phyloP scores from a whole-genome alignment of 2,888 invertebrate genomes.

The Drosophila subquinaria region DNA sequence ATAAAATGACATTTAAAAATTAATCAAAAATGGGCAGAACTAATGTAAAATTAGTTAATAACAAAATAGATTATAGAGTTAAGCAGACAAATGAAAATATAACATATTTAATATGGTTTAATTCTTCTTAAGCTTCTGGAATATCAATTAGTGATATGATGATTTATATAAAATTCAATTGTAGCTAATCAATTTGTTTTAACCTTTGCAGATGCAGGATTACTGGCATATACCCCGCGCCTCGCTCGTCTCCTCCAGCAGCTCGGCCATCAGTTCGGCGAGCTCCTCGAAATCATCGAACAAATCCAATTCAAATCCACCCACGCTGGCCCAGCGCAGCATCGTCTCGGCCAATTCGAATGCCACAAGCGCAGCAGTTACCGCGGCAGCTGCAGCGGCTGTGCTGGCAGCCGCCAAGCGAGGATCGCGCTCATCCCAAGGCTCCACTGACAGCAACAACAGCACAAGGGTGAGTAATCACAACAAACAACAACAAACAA shows the following conservation, averaged over 20 bases:
- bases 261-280: conserved; percentile 80
- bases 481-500: conserved; percentile 86
- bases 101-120: no score
- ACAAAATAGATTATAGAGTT: background rate
- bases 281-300: conserved; percentile 79
- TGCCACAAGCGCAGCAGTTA: conserved; percentile 70
- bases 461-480: conserved; percentile 90
- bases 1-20: conserved; percentile 15
- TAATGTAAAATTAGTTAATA: conserved; percentile 14
- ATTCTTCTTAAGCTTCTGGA: no score
- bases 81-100: background rate
- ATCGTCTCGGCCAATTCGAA: conserved; percentile 36
- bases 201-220: conserved; percentile 84
- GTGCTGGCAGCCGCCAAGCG: conserved; percentile 82
- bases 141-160: no score
- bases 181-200: background rate
- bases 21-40: conserved; percentile 16
- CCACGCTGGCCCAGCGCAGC: conserved; percentile 71
- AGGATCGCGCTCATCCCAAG: conserved; percentile 88
- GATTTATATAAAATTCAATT: background rate
- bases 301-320: conserved; percentile 81
- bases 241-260: conserved; percentile 87
- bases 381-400: conserved; percentile 76
- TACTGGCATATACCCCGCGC: conserved; percentile 94
- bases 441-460: conserved; percentile 90